Evolutionary conservation across 64 coral and sea anemone genomes (phyloP).

Genomic region (Montipora foliosa): DNA sequence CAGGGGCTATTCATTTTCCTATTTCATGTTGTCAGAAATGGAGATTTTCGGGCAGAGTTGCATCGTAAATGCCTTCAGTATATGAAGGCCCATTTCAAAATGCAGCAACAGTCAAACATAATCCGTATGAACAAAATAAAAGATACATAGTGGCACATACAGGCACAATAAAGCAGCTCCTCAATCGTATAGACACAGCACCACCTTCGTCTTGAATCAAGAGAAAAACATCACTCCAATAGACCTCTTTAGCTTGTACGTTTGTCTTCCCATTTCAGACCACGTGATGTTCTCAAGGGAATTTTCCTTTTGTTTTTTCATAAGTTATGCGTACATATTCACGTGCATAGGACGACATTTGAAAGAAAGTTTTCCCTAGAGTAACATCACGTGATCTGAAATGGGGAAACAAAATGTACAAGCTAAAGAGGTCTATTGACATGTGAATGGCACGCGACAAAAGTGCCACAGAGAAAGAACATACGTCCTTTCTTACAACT

Average conservation of each 20-base stretch:
- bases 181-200: neutral
- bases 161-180: neutral
- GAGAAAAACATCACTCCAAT: neutral
- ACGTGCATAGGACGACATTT: too few relatives aligned
- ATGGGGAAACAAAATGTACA: too few relatives aligned
- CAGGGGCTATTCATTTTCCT: conserved; percentile 67
- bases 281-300: too few relatives aligned
- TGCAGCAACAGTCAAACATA: neutral
- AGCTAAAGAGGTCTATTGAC: neutral
- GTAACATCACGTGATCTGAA: too few relatives aligned
- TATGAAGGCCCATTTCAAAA: neutral
- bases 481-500: too few relatives aligned
- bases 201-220: neutral
- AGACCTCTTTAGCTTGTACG: too few relatives aligned
- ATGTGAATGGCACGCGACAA: neutral
- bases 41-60: conserved; percentile 24
- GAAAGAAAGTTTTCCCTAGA: too few relatives aligned
- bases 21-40: conserved; percentile 45
- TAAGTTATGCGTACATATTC: too few relatives aligned
- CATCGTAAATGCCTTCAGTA: neutral
- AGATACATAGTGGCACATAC: neutral
- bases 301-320: too few relatives aligned
- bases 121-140: too few relatives aligned
- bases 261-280: too few relatives aligned
- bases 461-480: neutral